These are phyloP conservation scores for Labroides dimidiatus DNA, from an alignment of 2,797 vertebrate genomes.

Conservation along the genomic window DNA sequence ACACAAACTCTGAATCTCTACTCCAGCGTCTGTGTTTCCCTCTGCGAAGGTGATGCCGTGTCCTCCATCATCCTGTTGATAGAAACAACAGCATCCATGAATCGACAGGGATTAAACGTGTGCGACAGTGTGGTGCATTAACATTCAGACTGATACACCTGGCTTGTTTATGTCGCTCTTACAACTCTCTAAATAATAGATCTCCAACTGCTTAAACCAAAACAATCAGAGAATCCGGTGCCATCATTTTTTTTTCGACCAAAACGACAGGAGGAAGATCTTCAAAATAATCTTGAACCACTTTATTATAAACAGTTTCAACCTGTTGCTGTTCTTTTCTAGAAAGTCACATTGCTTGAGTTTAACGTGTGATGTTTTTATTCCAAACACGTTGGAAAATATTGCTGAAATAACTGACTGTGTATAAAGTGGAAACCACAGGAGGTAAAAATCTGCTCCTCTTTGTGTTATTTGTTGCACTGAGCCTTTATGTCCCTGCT, in stretches of 20 bases:
- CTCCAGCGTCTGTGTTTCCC: conserved; percentile 81
- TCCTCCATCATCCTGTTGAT: conserved; percentile 87
- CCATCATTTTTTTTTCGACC: too few relatives aligned
- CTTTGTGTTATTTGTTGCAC: conserved; percentile 28
- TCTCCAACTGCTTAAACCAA: conserved; percentile 2
- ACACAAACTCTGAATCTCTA: conserved; percentile 86
- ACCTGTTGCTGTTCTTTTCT: too few relatives aligned
- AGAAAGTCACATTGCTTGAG: too few relatives aligned
- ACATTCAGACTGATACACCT: not conserved
- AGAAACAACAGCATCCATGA: not conserved
- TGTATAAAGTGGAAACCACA: not conserved
- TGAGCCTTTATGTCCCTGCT: conserved; percentile 27
- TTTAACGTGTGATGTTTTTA: too few relatives aligned
- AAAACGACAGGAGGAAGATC: too few relatives aligned
- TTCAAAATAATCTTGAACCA: too few relatives aligned
- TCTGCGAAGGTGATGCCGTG: conserved; percentile 89
- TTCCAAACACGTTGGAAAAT: not conserved
- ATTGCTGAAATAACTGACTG: not conserved
- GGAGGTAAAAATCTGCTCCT: conserved; percentile 3
- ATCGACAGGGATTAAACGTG: not conserved
- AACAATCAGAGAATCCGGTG: too few relatives aligned
- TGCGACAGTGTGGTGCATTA: not conserved
- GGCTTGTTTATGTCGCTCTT: not conserved
- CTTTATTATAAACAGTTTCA: too few relatives aligned
- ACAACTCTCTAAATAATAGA: conserved; percentile 1